Percentiles rank a stretch among this genome's conserved stretches.
These are phyloP conservation scores for Vanessa atalanta DNA, from an alignment of 1,140 invertebrate genomes.

Conservation along the genomic window DNA sequence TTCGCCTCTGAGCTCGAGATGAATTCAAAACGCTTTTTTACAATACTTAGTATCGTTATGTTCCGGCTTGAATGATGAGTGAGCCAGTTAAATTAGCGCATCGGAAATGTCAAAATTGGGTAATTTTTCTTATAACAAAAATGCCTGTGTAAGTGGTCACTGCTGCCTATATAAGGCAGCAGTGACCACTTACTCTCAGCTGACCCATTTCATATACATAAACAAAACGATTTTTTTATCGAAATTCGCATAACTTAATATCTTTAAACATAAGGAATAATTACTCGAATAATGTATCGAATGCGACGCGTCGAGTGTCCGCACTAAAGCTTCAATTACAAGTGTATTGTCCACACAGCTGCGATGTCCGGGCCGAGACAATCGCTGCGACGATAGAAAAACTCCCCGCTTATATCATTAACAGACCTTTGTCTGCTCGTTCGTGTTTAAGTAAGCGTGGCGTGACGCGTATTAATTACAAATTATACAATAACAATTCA, in stretches of 20 bases:
- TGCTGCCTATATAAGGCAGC: too few relatives aligned
- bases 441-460: slow-evolving; percentile 11
- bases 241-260: not conserved
- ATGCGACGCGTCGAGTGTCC: not conserved
- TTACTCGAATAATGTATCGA: not conserved
- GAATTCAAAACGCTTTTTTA: too few relatives aligned
- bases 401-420: slow-evolving; percentile 6
- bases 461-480: slow-evolving; percentile 12
- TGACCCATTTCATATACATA: too few relatives aligned
- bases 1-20: too few relatives aligned
- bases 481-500: not conserved
- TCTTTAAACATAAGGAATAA: not conserved
- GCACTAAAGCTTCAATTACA: not conserved
- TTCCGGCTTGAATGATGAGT: too few relatives aligned
- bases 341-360: slow-evolving; percentile 16
- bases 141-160: too few relatives aligned
- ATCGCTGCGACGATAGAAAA: not conserved
- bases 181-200: too few relatives aligned
- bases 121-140: too few relatives aligned
- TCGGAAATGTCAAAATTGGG: too few relatives aligned
- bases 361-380: not conserved
- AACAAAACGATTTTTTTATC: too few relatives aligned
- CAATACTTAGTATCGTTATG: too few relatives aligned
- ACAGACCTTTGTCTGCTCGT: not conserved
- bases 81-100: too few relatives aligned